These are phyloP conservation scores for Andrena flavipes DNA, from an alignment of 2,888 invertebrate genomes.

Conservation along the genomic window DNA sequence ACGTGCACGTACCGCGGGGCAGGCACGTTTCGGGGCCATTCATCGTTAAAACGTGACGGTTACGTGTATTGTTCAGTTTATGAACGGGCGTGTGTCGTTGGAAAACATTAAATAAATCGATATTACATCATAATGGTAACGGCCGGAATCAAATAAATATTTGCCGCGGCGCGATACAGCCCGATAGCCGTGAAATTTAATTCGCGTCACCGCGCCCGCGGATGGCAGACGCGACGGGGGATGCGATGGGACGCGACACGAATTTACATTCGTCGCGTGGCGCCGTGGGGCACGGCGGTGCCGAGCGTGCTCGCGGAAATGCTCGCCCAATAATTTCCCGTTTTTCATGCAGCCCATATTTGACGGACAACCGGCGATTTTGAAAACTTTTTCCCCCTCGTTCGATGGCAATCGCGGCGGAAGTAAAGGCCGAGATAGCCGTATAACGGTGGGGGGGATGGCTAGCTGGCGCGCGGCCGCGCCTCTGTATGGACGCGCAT, in stretches of 20 bases:
- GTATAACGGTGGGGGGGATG: conserved; percentile 4
- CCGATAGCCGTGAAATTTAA: conserved; percentile 57
- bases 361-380: conserved; percentile 49
- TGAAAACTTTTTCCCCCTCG: conserved; percentile 37
- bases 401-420: conserved; percentile 50
- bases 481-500: conserved; percentile 31
- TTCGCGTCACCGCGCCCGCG: conserved; percentile 30
- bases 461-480: background rate
- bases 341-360: conserved; percentile 48
- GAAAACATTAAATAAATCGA: conserved; percentile 50
- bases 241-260: background rate
- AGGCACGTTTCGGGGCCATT: background rate
- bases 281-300: background rate
- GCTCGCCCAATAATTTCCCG: conserved; percentile 50
- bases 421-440: conserved; percentile 58
- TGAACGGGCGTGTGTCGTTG: background rate
- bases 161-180: conserved; percentile 30
- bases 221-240: no score
- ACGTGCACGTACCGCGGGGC: no score
- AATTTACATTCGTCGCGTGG: conserved; percentile 38
- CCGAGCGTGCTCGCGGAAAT: conserved; percentile 34
- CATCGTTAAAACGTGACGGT: conserved; percentile 30
- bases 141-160: conserved; percentile 52
- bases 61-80: conserved; percentile 4
- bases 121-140: conserved; percentile 51